A percentile compares a stretch with the other conserved stretches of the same genome.
Evolutionary conservation across 2,888 invertebrate species (phyloP).

Genomic region (Camptogramma bilineatum): DNA sequence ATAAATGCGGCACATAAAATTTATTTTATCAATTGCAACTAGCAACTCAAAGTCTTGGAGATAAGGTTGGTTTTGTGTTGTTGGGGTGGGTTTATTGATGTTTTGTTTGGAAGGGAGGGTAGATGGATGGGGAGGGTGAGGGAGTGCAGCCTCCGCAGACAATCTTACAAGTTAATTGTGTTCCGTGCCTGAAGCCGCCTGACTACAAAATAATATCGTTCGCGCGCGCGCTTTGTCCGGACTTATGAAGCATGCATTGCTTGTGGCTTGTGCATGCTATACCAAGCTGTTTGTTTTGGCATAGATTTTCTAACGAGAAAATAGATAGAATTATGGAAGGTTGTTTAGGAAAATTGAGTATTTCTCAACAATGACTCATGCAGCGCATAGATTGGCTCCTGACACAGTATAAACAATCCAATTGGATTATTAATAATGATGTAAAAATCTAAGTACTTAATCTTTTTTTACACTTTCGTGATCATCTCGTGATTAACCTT

Average conservation of each 20-base stretch:
- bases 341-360: not conserved
- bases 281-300: not conserved
- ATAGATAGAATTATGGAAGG: too few relatives aligned
- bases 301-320: too few relatives aligned
- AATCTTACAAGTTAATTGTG: constrained; percentile 86
- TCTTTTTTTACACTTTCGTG: too few relatives aligned
- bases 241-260: constrained; percentile 37
- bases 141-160: constrained; percentile 84
- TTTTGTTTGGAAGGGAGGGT: constrained; percentile 84
- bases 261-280: constrained; percentile 28
- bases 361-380: too few relatives aligned
- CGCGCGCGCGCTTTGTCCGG: constrained; percentile 55
- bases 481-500: too few relatives aligned
- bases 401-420: too few relatives aligned
- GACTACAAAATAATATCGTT: constrained; percentile 81
- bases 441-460: too few relatives aligned
- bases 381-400: too few relatives aligned
- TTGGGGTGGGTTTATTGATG: constrained; percentile 77
- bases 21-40: constrained; percentile 55
- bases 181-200: constrained; percentile 81
- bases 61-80: constrained; percentile 57
- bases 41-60: constrained; percentile 47
- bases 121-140: constrained; percentile 79
- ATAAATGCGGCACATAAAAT: constrained; percentile 85
- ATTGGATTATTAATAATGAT: too few relatives aligned